Evolutionary conservation across 2,113 vertebrate genomes (phyloP).

Genomic region (Fulmarus glacialis): DNA sequence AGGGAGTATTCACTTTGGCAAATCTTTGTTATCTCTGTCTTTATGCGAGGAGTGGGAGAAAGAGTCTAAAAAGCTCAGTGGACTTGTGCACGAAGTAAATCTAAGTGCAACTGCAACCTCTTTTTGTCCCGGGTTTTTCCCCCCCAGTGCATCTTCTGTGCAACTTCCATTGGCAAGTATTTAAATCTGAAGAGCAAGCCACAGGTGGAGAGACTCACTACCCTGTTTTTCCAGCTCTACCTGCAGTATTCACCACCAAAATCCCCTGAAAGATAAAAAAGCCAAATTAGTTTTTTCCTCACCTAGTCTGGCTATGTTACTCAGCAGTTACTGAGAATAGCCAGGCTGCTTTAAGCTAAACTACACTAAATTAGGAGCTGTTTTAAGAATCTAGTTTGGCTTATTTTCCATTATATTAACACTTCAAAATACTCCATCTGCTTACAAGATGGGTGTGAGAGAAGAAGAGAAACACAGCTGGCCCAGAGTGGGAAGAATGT

Average conservation of each 20-base stretch:
- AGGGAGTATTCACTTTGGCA: neutral
- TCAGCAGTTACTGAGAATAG: neutral
- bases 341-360: constrained; percentile 5
- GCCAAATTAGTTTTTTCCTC: constrained; percentile 1
- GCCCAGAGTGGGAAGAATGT: constrained; percentile 49
- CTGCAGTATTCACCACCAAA: neutral
- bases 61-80: neutral
- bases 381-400: constrained; percentile 31
- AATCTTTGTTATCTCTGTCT: neutral
- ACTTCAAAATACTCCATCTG: constrained; percentile 60
- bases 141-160: neutral
- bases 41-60: neutral
- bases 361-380: constrained; percentile 37
- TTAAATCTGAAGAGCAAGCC: neutral
- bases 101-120: neutral
- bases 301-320: neutral
- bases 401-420: constrained; percentile 52
- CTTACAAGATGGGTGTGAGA: constrained; percentile 63
- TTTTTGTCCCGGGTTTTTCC: accelerated
- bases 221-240: neutral
- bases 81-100: neutral
- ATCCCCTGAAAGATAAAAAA: neutral
- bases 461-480: constrained; percentile 61
- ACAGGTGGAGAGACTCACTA: neutral
- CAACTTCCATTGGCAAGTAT: neutral